These are phyloP conservation scores for Pinna nobilis DNA, from an alignment of 1,140 invertebrate genomes.

Conservation along the genomic window DNA sequence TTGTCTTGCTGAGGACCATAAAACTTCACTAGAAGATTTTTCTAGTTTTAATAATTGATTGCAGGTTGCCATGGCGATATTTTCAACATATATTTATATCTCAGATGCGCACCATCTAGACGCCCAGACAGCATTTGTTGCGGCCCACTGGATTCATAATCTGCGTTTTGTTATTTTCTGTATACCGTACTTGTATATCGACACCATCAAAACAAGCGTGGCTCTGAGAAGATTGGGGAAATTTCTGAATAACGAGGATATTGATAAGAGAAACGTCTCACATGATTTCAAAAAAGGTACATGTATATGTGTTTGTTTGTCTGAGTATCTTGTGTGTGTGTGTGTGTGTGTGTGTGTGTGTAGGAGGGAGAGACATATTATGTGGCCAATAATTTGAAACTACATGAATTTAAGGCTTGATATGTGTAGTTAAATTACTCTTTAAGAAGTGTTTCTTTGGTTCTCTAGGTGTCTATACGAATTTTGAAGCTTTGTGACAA, in stretches of 20 bases:
- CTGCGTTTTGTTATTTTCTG: conserved; percentile 89
- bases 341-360: no score
- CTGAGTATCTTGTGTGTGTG: neutral
- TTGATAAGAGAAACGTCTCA: conserved; percentile 62
- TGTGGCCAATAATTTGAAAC: no score
- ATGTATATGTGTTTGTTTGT: neutral
- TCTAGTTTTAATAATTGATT: no score
- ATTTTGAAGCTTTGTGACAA: no score
- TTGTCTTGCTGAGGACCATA: no score
- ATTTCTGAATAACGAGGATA: conserved; percentile 70
- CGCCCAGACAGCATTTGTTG: conserved; percentile 94
- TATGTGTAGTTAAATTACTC: no score
- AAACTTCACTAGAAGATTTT: no score
- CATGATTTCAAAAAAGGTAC: conserved; percentile 52
- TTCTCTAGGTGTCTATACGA: no score
- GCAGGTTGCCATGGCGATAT: conserved; percentile 89
- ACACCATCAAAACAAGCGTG: conserved; percentile 72
- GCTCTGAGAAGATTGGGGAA: conserved; percentile 67
- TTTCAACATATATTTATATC: conserved; percentile 76
- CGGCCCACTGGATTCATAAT: conserved; percentile 98
- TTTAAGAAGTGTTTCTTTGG: no score
- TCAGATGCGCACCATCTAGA: conserved; percentile 83
- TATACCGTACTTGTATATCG: conserved; percentile 78
- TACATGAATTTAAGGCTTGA: no score
- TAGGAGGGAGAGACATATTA: no score